Evolutionary conservation across 2,888 invertebrate genomes (phyloP).

Genomic region (Mimas tiliae): DNA sequence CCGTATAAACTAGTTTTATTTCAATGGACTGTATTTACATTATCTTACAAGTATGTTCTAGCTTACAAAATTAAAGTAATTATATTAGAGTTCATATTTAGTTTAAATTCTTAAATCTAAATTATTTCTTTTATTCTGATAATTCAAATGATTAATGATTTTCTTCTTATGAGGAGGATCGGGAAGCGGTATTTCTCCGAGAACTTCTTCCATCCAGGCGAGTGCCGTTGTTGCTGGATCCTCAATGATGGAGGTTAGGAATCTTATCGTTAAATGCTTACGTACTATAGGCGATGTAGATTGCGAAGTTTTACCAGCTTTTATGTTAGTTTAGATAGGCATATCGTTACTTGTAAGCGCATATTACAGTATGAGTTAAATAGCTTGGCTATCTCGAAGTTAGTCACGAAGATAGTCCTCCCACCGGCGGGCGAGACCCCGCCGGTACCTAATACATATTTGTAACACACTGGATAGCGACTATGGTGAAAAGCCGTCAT

Average conservation of each 20-base stretch:
- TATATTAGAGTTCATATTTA: too few relatives aligned
- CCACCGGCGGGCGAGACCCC: too few relatives aligned
- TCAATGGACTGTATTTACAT: background rate
- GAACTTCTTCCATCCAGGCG: background rate
- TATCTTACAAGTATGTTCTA: too few relatives aligned
- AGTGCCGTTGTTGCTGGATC: background rate
- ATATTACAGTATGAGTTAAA: background rate
- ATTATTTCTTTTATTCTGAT: too few relatives aligned
- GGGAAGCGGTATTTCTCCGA: background rate
- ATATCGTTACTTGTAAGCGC: background rate
- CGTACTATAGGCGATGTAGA: too few relatives aligned
- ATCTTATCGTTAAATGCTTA: background rate
- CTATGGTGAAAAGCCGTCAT: too few relatives aligned
- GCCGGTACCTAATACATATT: too few relatives aligned
- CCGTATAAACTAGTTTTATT: background rate
- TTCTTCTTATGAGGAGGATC: slow-evolving; percentile 12
- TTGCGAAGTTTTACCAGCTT: background rate
- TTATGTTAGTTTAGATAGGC: background rate
- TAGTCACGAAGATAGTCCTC: too few relatives aligned
- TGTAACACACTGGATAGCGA: too few relatives aligned
- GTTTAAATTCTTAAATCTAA: too few relatives aligned
- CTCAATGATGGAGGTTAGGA: slow-evolving; percentile 1
- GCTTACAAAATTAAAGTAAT: background rate
- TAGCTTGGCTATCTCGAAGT: too few relatives aligned
- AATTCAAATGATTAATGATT: background rate